Percentiles rank a stretch among this genome's conserved stretches.
These are phyloP conservation scores for Drosophila sucinea DNA, from an alignment of 1,140 invertebrate genomes.

Conservation along the genomic window DNA sequence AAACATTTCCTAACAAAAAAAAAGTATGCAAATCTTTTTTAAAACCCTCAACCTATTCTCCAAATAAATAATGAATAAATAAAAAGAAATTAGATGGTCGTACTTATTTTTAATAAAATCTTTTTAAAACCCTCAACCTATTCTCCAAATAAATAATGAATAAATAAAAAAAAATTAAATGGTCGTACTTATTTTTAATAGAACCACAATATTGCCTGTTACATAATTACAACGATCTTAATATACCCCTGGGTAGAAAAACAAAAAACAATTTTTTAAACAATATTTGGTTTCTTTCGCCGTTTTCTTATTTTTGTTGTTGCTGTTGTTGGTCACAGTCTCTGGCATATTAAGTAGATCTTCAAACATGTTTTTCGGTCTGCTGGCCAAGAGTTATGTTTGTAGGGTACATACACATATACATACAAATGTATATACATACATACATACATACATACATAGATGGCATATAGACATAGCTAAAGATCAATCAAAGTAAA, in stretches of 20 bases:
- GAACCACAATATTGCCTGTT: too few relatives aligned
- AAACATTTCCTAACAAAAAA: too few relatives aligned
- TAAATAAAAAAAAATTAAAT: too few relatives aligned
- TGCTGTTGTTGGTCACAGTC: slow-evolving; percentile 14
- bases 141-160: too few relatives aligned
- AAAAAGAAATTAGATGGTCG: too few relatives aligned
- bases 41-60: too few relatives aligned
- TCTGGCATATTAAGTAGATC: slow-evolving; percentile 43
- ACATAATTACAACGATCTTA: background rate
- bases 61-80: too few relatives aligned
- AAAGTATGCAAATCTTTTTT: too few relatives aligned
- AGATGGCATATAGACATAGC: slow-evolving; percentile 65
- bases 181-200: too few relatives aligned
- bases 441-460: slow-evolving; percentile 61
- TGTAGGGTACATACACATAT: slow-evolving; percentile 37
- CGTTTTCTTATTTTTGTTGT: background rate
- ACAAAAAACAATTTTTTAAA: slow-evolving; percentile 14
- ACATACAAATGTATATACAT: slow-evolving; percentile 31
- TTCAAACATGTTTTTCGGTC: slow-evolving; percentile 60
- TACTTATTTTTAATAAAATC: too few relatives aligned
- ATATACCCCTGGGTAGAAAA: background rate
- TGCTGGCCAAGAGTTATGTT: slow-evolving; percentile 51
- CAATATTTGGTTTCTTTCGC: slow-evolving; percentile 7
- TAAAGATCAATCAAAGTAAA: slow-evolving; percentile 69
- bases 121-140: too few relatives aligned